phyloP scores from a whole-genome alignment of 2,797 vertebrate genomes.

The Microhierax caerulescens region DNA sequence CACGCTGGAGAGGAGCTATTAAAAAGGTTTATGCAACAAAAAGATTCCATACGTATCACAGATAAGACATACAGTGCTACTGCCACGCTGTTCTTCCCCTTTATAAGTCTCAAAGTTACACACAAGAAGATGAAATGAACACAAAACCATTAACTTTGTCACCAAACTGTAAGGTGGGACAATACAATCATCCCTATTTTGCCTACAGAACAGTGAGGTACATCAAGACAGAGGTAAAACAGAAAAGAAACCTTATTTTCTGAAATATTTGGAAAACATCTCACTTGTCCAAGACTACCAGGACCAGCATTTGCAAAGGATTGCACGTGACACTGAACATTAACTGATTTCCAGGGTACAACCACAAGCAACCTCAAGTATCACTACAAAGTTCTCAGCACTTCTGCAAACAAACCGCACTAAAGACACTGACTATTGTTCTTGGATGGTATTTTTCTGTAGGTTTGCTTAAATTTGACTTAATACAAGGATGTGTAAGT shows the following conservation, averaged over 20 bases:
- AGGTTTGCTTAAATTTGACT: background rate
- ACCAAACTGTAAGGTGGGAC: background rate
- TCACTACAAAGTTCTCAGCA: background rate
- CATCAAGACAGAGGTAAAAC: background rate
- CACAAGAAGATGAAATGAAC: background rate
- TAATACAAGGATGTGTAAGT: background rate
- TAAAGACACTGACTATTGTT: rapidly evolving
- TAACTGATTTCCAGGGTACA: background rate
- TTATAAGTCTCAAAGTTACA: background rate
- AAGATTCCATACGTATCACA: background rate
- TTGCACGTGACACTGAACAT: rapidly evolving
- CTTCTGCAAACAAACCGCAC: background rate
- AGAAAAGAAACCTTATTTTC: background rate
- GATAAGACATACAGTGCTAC: background rate
- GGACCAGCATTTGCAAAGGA: background rate
- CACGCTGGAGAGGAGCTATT: background rate
- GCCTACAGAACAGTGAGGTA: background rate
- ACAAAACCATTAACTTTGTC: background rate
- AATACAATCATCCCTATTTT: background rate
- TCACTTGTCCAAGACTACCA: background rate
- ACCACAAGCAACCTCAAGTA: rapidly evolving
- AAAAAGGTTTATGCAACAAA: background rate
- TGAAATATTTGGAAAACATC: background rate
- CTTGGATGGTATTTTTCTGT: background rate
- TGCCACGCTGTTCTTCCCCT: background rate